phyloP scores from a whole-genome alignment of 2,113 vertebrate species.

The Toxotes jaculatrix region DNA sequence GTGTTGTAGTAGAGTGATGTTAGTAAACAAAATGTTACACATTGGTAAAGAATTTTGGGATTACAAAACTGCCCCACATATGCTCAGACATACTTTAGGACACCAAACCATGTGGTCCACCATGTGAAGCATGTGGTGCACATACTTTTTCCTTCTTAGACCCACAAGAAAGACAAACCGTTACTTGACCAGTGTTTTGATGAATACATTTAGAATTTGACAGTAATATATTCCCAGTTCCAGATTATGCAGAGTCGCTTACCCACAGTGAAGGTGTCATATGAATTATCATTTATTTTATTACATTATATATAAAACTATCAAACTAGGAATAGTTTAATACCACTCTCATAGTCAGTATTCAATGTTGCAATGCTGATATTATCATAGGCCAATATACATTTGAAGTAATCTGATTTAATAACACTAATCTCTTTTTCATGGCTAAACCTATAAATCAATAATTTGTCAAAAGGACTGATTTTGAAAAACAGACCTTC shows the following conservation, averaged over 20 bases:
- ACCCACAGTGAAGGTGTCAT: too few species aligned
- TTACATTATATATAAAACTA: too few species aligned
- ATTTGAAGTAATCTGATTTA: neutral
- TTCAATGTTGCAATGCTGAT: too few species aligned
- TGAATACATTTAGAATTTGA: neutral
- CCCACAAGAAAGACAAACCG: constrained; percentile 16
- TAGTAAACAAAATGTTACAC: neutral
- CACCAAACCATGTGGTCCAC: neutral
- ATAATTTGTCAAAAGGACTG: neutral
- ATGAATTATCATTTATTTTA: too few species aligned
- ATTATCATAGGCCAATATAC: neutral
- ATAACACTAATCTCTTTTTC: neutral
- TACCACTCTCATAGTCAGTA: too few species aligned
- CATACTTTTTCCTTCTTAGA: constrained; percentile 26
- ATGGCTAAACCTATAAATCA: neutral
- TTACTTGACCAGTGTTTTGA: neutral
- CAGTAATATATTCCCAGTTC: too few species aligned
- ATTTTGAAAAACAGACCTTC: neutral
- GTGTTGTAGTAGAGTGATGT: neutral
- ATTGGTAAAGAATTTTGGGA: neutral
- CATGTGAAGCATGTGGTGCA: constrained; percentile 31
- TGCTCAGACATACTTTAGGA: neutral
- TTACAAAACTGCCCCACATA: constrained; percentile 34
- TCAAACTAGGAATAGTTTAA: too few species aligned
- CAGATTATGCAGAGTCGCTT: too few species aligned